Percentiles rank a stretch among this genome's conserved stretches.
phyloP scores from a whole-genome alignment of 1,140 invertebrate species.

The Conus betulinus region DNA sequence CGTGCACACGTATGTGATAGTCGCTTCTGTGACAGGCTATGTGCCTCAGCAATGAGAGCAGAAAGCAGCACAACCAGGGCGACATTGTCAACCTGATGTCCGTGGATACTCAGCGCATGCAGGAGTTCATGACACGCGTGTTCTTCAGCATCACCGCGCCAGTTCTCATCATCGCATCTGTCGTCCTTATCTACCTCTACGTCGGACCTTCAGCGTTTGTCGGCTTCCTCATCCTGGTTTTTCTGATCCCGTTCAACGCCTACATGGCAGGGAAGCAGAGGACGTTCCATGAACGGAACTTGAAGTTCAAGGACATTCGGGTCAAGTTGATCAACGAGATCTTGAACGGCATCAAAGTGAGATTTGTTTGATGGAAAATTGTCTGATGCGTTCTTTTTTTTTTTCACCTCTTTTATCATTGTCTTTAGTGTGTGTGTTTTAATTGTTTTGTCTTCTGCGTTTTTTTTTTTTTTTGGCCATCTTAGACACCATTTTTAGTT shows the following conservation, averaged over 20 bases:
- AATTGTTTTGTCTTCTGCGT: too few species aligned
- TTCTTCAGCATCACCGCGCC: slow-evolving; percentile 98
- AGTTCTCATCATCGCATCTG: slow-evolving; percentile 82
- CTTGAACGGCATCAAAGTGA: slow-evolving; percentile 78
- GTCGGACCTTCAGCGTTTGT: slow-evolving; percentile 69
- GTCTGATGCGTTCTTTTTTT: too few species aligned
- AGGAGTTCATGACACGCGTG: slow-evolving; percentile 81
- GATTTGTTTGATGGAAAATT: not conserved
- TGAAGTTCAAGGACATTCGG: slow-evolving; percentile 79
- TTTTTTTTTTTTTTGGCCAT: too few species aligned
- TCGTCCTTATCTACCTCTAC: slow-evolving; percentile 83
- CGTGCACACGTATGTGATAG: too few species aligned
- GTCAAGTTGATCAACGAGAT: slow-evolving; percentile 74
- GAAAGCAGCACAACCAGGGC: slow-evolving; percentile 75
- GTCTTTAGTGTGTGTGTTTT: too few species aligned
- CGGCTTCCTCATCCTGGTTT: slow-evolving; percentile 68
- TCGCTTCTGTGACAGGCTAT: slow-evolving; percentile 44
- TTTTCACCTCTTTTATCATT: too few species aligned
- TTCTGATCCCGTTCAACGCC: slow-evolving; percentile 83
- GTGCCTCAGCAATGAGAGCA: slow-evolving; percentile 53
- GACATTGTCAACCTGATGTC: slow-evolving; percentile 80
- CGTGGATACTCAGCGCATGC: slow-evolving; percentile 75
- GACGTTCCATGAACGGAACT: slow-evolving; percentile 76
- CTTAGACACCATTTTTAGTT: too few species aligned
- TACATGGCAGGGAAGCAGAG: slow-evolving; percentile 86